phyloP scores from a whole-genome alignment of 2,113 vertebrate genomes.

The Siniperca knerii region DNA sequence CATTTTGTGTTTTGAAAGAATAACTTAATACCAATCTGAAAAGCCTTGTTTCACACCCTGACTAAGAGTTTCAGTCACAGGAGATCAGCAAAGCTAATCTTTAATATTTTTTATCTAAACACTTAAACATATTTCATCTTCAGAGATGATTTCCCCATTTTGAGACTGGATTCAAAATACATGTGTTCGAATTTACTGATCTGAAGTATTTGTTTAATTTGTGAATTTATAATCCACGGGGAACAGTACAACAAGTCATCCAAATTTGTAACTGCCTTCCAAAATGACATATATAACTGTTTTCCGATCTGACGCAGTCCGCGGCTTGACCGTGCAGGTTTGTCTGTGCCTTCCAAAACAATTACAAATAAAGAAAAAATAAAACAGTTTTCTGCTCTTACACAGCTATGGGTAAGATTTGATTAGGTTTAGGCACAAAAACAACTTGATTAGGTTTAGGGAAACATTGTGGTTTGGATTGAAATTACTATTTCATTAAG shows the following conservation, averaged over 20 bases:
- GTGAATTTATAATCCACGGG: background rate
- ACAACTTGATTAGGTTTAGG: too few relatives aligned
- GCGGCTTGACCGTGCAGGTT: background rate
- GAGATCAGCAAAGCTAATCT: too few relatives aligned
- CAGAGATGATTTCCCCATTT: background rate
- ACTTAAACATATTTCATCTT: too few relatives aligned
- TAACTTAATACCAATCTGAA: background rate
- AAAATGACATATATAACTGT: background rate
- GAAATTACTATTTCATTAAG: too few relatives aligned
- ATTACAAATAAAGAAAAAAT: too few relatives aligned
- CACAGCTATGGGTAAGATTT: too few relatives aligned
- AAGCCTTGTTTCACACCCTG: background rate
- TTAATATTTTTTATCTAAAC: too few relatives aligned
- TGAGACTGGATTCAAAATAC: background rate
- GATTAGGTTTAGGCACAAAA: too few relatives aligned
- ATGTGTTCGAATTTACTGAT: background rate
- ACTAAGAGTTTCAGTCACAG: background rate
- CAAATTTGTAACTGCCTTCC: background rate
- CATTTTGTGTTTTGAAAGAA: background rate
- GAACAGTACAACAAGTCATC: background rate
- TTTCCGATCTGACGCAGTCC: background rate
- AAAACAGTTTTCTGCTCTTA: background rate
- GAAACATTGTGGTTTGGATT: too few relatives aligned
- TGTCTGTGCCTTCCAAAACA: too few relatives aligned
- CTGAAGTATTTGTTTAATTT: background rate